phyloP scores from a whole-genome alignment of 2,888 invertebrate species.

The Mycalesis mineus region DNA sequence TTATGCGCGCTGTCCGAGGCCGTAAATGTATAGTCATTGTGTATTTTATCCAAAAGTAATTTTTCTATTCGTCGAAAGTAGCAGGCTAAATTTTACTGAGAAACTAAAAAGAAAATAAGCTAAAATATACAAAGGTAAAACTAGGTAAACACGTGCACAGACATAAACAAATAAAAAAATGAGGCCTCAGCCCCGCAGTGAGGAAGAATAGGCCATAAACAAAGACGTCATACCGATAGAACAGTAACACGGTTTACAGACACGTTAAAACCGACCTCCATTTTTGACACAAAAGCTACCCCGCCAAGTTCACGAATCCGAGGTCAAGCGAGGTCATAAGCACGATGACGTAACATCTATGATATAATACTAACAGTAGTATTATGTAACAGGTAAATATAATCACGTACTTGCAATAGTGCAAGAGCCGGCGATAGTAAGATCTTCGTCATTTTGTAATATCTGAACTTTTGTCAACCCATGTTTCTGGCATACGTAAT shows the following conservation, averaged over 20 bases:
- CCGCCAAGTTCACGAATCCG: conserved; percentile 17
- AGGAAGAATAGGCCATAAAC: background rate
- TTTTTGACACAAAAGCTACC: conserved; percentile 12
- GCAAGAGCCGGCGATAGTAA: too few relatives aligned
- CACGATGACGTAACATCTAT: conserved; percentile 1
- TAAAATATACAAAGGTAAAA: too few relatives aligned
- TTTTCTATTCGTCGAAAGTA: too few relatives aligned
- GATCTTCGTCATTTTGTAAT: too few relatives aligned
- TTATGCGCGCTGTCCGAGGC: too few relatives aligned
- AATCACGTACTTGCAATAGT: background rate
- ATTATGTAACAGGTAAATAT: conserved; percentile 8
- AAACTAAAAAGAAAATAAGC: too few relatives aligned
- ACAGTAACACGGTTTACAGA: background rate
- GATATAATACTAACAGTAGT: conserved; percentile 6
- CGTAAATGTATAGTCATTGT: too few relatives aligned
- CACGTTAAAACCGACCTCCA: background rate
- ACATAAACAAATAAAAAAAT: background rate
- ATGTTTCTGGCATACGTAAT: too few relatives aligned
- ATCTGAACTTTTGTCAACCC: too few relatives aligned
- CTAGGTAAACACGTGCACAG: background rate
- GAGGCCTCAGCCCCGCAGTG: background rate
- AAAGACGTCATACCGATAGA: background rate
- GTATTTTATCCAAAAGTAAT: too few relatives aligned
- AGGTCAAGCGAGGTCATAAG: conserved; percentile 16
- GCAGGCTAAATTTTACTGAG: too few relatives aligned